phyloP scores from a whole-genome alignment of 2,113 vertebrate species.

The Neolamprologus ventralis region DNA sequence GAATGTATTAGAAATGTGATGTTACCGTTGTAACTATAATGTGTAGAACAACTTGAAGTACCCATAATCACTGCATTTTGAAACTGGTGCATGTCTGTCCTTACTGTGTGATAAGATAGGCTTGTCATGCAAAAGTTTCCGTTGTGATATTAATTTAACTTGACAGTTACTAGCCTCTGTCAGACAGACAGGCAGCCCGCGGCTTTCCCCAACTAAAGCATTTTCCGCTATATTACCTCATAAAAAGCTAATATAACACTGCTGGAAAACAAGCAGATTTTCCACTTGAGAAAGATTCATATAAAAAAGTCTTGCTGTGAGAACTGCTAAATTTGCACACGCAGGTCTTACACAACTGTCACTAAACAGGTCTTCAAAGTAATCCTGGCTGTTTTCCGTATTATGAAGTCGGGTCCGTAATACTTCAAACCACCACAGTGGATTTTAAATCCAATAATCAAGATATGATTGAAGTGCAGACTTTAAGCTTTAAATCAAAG shows the following conservation, averaged over 20 bases:
- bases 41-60: background rate
- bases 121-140: background rate
- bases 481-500: background rate
- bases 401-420: background rate
- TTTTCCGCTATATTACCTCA: background rate
- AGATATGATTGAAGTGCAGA: background rate
- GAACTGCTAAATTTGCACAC: background rate
- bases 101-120: background rate
- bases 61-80: background rate
- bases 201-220: background rate
- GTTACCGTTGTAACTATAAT: background rate
- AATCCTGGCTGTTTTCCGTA: background rate
- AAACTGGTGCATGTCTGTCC: background rate
- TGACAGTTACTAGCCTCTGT: constrained; percentile 11
- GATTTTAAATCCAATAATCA: background rate
- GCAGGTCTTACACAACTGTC: background rate
- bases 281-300: background rate
- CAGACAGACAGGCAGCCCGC: background rate
- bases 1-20: background rate
- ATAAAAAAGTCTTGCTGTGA: background rate
- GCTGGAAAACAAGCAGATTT: background rate
- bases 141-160: background rate
- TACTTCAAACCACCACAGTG: background rate
- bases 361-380: background rate
- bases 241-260: background rate